Conservation (phyloP, 2,113 vertebrate species). For the Melanocharis versteri region DNA sequence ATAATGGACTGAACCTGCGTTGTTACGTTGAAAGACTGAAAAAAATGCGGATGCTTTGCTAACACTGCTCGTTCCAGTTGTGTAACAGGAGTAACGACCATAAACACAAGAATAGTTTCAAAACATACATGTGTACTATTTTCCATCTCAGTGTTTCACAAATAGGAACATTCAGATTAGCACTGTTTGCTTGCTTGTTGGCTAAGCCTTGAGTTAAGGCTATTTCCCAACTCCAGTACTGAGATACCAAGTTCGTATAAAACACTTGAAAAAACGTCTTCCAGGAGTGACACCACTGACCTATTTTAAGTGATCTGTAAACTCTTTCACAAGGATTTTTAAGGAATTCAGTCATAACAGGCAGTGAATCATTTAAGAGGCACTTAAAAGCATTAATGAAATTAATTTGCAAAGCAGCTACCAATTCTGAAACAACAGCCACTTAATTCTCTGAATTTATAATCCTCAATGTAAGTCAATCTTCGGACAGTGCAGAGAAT, state of each 20-base stretch:
- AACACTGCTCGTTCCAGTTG: neutral
- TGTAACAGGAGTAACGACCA: constrained; percentile 5
- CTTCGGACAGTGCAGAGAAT: neutral
- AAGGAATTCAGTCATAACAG: constrained; percentile 21
- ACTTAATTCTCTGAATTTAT: neutral
- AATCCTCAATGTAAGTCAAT: neutral
- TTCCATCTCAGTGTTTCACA: constrained; percentile 25
- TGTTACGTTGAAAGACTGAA: neutral
- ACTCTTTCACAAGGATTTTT: constrained; percentile 29
- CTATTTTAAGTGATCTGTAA: constrained; percentile 17
- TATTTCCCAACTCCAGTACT: constrained; percentile 26
- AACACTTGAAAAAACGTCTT: neutral
- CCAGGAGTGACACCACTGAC: neutral
- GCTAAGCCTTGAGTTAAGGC: neutral
- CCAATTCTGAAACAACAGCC: neutral
- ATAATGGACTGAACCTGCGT: neutral
- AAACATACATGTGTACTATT: neutral
- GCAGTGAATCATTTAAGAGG: constrained; percentile 19
- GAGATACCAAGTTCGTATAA: neutral
- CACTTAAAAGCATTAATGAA: neutral
- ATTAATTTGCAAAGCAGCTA: neutral
- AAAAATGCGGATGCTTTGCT: neutral
- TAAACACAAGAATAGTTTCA: constrained; percentile 29
- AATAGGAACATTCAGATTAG: neutral
- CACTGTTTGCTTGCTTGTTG: neutral